Evolutionary conservation across 2,888 invertebrate genomes (phyloP).

Genomic region (Cephus pulcher): DNA sequence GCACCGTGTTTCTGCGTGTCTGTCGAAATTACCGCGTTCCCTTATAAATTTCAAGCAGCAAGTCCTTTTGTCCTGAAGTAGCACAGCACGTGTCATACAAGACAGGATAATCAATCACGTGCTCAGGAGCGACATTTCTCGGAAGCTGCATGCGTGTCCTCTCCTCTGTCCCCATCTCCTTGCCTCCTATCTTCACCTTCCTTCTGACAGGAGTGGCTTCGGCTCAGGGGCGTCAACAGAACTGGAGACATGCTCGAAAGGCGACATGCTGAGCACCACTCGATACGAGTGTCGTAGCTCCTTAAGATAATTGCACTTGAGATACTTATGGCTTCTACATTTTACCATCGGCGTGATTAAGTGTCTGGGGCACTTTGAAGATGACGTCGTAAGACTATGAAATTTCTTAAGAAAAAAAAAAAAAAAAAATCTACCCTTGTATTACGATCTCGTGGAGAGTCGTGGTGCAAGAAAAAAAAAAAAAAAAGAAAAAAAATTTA

Average conservation of each 20-base stretch:
- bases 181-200: constrained; percentile 12
- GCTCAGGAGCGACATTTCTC: constrained; percentile 33
- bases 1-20: constrained; percentile 14
- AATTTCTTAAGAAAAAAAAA: background rate
- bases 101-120: constrained; percentile 44
- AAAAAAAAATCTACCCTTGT: background rate
- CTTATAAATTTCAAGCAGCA: constrained; percentile 2
- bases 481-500: background rate
- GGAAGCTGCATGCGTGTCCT: constrained; percentile 31
- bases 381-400: background rate
- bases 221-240: constrained; percentile 1
- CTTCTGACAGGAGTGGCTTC: constrained; percentile 14
- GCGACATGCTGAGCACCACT: constrained; percentile 3
- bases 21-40: constrained; percentile 37
- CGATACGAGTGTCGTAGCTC: constrained; percentile 3
- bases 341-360: background rate
- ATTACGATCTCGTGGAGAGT: background rate
- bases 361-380: background rate
- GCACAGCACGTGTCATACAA: constrained; percentile 48
- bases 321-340: background rate
- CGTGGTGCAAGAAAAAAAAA: background rate
- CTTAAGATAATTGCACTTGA: background rate
- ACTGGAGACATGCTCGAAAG: background rate
- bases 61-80: constrained; percentile 24
- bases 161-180: background rate